Evolutionary conservation across 2,888 invertebrate species (phyloP).

Genomic region (Dryocosmus kuriphilus): DNA sequence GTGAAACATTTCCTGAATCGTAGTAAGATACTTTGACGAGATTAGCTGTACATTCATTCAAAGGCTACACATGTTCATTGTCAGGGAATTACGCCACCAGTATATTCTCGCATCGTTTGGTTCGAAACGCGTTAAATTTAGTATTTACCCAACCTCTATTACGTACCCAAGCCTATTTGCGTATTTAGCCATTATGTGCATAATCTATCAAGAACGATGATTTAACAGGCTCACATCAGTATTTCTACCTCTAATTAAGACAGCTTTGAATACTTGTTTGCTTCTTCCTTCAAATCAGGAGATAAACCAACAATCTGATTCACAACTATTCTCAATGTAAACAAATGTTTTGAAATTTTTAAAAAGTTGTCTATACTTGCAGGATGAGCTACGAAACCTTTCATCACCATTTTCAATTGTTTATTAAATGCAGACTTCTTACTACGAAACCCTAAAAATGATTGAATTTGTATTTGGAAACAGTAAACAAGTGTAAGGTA

Average conservation of each 20-base stretch:
- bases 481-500: background rate
- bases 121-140: conserved; percentile 30
- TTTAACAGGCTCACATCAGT: conserved; percentile 18
- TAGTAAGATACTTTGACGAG: background rate
- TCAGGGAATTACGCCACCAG: conserved; percentile 14
- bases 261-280: background rate
- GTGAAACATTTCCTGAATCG: too few relatives aligned
- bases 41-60: conserved; percentile 6
- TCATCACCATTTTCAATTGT: background rate
- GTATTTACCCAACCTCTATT: conserved; percentile 35
- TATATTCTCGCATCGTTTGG: conserved; percentile 32
- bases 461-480: too few relatives aligned
- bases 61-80: conserved; percentile 19
- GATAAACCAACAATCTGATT: background rate
- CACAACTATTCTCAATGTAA: background rate
- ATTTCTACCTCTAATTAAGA: conserved; percentile 27
- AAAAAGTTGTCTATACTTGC: too few relatives aligned
- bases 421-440: too few relatives aligned
- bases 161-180: conserved; percentile 26
- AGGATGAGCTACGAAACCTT: too few relatives aligned
- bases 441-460: too few relatives aligned
- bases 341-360: background rate
- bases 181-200: conserved; percentile 36
- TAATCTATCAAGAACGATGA: conserved; percentile 32
- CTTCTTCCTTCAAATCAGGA: background rate